Percentiles rank a stretch among this genome's conserved stretches.
phyloP scores from a whole-genome alignment of 2,113 vertebrate genomes.

The Procavia capensis region DNA sequence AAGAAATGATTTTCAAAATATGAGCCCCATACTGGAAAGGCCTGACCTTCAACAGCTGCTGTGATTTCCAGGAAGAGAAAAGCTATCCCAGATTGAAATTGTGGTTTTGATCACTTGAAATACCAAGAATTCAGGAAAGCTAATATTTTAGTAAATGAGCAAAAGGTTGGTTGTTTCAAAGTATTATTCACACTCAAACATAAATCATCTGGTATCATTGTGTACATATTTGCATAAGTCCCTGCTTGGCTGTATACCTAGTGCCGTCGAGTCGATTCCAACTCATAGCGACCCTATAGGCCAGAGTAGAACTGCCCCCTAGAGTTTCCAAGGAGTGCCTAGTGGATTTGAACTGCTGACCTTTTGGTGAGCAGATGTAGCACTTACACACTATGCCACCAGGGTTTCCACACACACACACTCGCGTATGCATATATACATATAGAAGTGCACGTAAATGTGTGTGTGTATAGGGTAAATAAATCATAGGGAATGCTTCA shows the following conservation, averaged over 20 bases:
- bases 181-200: not conserved
- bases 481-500: not conserved
- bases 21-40: not conserved
- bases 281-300: too few species aligned
- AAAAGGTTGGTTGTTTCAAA: slow-evolving; percentile 11
- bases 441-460: not conserved
- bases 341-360: too few species aligned
- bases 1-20: not conserved
- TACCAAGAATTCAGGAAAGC: not conserved
- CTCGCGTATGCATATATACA: not conserved
- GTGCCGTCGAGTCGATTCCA: too few species aligned
- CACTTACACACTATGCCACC: too few species aligned
- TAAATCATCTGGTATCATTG: not conserved
- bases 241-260: too few species aligned
- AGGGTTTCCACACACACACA: too few species aligned
- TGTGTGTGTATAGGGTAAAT: not conserved
- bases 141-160: not conserved
- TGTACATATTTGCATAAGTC: not conserved
- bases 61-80: not conserved
- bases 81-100: not conserved
- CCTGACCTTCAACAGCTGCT: not conserved
- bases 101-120: not conserved
- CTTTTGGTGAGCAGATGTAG: too few species aligned
- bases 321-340: too few species aligned
- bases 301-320: too few species aligned